phyloP scores from a whole-genome alignment of 2,888 invertebrate genomes.

The Platerodrilus igneus region DNA sequence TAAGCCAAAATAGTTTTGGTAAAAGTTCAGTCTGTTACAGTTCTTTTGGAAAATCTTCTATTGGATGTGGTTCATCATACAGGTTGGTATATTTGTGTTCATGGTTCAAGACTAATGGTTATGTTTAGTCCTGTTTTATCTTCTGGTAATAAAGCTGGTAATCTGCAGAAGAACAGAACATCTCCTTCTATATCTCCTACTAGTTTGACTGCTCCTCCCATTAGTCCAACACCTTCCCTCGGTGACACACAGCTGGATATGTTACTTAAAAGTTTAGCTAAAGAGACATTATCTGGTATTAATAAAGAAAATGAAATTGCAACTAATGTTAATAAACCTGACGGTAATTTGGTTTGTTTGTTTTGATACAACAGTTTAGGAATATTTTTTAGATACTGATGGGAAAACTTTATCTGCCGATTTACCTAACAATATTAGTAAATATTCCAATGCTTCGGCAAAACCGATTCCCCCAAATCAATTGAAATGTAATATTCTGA shows the following conservation, averaged over 20 bases:
- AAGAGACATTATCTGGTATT: slow-evolving; percentile 58
- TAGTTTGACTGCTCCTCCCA: slow-evolving; percentile 18
- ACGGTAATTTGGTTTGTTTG: slow-evolving; percentile 38
- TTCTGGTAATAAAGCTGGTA: slow-evolving; percentile 44
- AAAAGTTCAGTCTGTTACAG: slow-evolving; percentile 39
- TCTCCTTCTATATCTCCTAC: slow-evolving; percentile 20
- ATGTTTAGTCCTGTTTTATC: slow-evolving; percentile 48
- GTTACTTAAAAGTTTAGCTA: slow-evolving; percentile 70
- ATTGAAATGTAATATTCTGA: slow-evolving; percentile 91
- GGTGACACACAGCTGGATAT: slow-evolving; percentile 62
- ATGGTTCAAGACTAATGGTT: neutral
- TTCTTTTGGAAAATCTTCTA: slow-evolving; percentile 49
- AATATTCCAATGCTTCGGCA: slow-evolving; percentile 34
- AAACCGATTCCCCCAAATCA: slow-evolving; percentile 83
- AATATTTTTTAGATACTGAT: slow-evolving; percentile 33
- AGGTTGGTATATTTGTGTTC: slow-evolving; percentile 39
- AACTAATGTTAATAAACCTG: slow-evolving; percentile 50
- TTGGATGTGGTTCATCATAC: slow-evolving; percentile 46
- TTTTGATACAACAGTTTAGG: too few species aligned
- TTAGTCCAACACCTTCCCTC: slow-evolving; percentile 40
- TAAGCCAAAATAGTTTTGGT: slow-evolving; percentile 40
- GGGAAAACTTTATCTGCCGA: slow-evolving; percentile 42
- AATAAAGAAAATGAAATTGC: slow-evolving; percentile 52
- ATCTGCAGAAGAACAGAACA: slow-evolving; percentile 40
- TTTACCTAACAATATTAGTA: slow-evolving; percentile 45